A percentile compares a stretch with the other conserved stretches of the same genome.
These are phyloP conservation scores for Labroides dimidiatus DNA, from an alignment of 2,797 vertebrate genomes.

Conservation along the genomic window DNA sequence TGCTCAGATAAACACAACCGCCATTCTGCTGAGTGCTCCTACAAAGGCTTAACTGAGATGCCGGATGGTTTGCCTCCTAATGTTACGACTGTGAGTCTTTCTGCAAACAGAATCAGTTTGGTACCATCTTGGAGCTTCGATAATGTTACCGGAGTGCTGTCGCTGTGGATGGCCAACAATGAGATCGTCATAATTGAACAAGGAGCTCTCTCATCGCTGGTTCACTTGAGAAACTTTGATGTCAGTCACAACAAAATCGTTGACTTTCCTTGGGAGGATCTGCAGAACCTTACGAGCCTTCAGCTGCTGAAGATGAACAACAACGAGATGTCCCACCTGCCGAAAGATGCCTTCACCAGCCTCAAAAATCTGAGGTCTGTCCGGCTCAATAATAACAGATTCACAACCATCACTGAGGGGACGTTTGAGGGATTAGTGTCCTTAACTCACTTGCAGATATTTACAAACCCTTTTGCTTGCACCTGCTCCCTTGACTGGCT, in stretches of 20 bases:
- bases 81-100: conserved; percentile 90
- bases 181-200: conserved; percentile 86
- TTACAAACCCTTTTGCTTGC: conserved; percentile 92
- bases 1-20: conserved; percentile 89
- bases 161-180: conserved; percentile 94
- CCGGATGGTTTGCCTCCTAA: conserved; percentile 89
- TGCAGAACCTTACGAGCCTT: conserved; percentile 89
- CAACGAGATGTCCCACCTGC: conserved; percentile 90
- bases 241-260: conserved; percentile 92
- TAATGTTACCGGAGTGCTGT: conserved; percentile 87
- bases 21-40: conserved; percentile 92
- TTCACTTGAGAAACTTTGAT: conserved; percentile 92
- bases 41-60: conserved; percentile 88
- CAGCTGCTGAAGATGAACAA: conserved; percentile 96
- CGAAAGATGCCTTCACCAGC: conserved; percentile 86
- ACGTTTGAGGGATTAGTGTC: conserved; percentile 90
- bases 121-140: conserved; percentile 85
- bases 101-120: conserved; percentile 90
- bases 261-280: conserved; percentile 94
- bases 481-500: conserved; percentile 92
- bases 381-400: conserved; percentile 93
- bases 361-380: conserved; percentile 91
- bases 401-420: conserved; percentile 86
- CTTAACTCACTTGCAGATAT: conserved; percentile 92
- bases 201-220: conserved; percentile 84